Evolutionary conservation across 2,888 invertebrate species (phyloP).

Genomic region (Chymomyza procnemis): DNA sequence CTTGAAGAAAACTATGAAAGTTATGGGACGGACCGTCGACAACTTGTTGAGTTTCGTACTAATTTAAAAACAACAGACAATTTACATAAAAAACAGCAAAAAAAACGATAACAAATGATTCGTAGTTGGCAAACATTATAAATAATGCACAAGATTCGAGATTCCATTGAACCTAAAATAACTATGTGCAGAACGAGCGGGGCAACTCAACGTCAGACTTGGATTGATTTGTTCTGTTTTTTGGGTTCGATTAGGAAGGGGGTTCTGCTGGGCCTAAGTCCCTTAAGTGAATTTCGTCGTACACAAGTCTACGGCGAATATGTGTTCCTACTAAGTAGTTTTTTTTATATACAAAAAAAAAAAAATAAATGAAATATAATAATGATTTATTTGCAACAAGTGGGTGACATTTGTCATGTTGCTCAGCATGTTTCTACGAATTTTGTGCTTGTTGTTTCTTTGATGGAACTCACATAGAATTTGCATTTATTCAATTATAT

Average conservation of each 20-base stretch:
- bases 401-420: background rate
- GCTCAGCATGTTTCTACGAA: background rate
- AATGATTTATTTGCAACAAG: background rate
- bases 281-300: background rate
- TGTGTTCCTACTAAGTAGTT: background rate
- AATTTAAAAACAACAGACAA: slow-evolving; percentile 8
- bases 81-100: background rate
- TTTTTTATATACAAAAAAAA: background rate
- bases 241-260: background rate
- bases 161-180: slow-evolving; percentile 33
- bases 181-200: background rate
- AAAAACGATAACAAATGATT: slow-evolving; percentile 25
- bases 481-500: background rate
- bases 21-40: background rate
- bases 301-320: background rate
- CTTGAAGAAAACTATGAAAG: slow-evolving; percentile 12
- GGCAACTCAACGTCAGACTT: background rate
- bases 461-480: background rate
- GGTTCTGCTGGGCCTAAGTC: background rate
- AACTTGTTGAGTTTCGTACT: background rate
- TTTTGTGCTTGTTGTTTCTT: background rate
- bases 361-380: no score
- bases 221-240: background rate
- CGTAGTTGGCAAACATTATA: slow-evolving; percentile 39
- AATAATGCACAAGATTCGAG: slow-evolving; percentile 54